Percentiles rank a stretch among this genome's conserved stretches.
Conservation (phyloP, 64 coral and sea anemone species). For the Montipora capricornis region DNA sequence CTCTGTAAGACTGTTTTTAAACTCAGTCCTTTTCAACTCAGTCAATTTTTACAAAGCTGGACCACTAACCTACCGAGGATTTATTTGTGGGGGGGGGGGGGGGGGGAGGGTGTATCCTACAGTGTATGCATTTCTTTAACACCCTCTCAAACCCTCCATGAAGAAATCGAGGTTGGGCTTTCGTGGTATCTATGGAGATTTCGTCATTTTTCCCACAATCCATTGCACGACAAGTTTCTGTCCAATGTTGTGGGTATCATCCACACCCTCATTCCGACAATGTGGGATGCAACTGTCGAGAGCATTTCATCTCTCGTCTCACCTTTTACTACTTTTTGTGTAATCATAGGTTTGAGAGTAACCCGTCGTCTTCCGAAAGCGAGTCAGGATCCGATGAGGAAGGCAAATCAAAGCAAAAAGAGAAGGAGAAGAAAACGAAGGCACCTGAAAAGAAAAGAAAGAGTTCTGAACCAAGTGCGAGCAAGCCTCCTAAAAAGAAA, state of each 20-base stretch:
- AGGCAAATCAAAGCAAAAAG: constrained; percentile 51
- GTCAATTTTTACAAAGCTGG: too few species aligned
- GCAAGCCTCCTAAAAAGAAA: constrained; percentile 83
- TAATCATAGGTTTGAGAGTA: constrained; percentile 83
- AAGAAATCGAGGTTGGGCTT: background rate
- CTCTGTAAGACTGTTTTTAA: too few species aligned
- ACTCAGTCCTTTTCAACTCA: too few species aligned
- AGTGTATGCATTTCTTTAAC: too few species aligned
- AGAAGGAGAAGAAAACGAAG: constrained; percentile 82
- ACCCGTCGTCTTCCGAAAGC: constrained; percentile 74
- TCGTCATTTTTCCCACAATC: background rate
- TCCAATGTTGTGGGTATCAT: background rate
- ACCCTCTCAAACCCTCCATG: too few species aligned
- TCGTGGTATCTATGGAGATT: background rate
- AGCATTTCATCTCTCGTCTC: background rate
- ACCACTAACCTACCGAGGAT: too few species aligned
- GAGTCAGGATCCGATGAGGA: constrained; percentile 70
- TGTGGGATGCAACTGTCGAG: background rate
- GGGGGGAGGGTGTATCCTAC: too few species aligned
- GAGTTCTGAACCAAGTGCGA: constrained; percentile 49
- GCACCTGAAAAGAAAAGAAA: constrained; percentile 89
- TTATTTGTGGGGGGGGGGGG: too few species aligned
- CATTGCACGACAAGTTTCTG: background rate
- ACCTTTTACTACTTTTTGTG: background rate
- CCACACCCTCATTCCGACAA: background rate